Conservation (phyloP, 1,140 invertebrate genomes). For the Penaeus indicus region DNA sequence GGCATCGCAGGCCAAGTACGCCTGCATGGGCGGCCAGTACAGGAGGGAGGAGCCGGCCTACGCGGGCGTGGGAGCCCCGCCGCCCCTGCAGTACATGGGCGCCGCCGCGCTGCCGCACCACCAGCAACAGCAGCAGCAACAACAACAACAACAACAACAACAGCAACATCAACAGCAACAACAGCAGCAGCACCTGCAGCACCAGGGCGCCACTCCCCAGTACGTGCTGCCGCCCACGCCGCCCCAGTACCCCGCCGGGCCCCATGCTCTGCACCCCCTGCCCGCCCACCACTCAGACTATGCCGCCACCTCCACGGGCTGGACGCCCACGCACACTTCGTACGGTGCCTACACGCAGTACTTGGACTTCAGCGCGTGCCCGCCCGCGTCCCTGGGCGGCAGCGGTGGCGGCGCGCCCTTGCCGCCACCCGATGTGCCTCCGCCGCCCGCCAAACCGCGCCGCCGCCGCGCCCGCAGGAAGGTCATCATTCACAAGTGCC, state of each 20-base stretch:
- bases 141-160: neutral
- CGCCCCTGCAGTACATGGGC: slow-evolving; percentile 54
- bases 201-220: neutral
- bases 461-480: slow-evolving; percentile 40
- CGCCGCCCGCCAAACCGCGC: slow-evolving; percentile 15
- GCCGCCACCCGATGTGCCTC: slow-evolving; percentile 18
- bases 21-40: slow-evolving; percentile 39
- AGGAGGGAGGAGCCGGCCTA: slow-evolving; percentile 17
- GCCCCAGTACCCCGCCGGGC: slow-evolving; percentile 40
- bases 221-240: slow-evolving; percentile 47
- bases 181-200: slow-evolving; percentile 28
- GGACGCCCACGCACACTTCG: too few species aligned
- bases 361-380: slow-evolving; percentile 21
- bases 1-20: slow-evolving; percentile 26
- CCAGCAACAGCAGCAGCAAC: neutral
- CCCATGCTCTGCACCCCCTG: neutral
- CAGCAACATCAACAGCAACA: neutral
- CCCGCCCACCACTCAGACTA: neutral
- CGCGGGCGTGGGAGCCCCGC: neutral
- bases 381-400: neutral
- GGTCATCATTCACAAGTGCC: slow-evolving; percentile 49
- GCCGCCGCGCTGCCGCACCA: neutral
- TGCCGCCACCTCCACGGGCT: neutral
- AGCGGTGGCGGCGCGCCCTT: neutral
- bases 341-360: slow-evolving; percentile 9